Base-by-base conservation (phyloP, 2,797 vertebrate species). In the Urosaurus nigricauda region DNA sequence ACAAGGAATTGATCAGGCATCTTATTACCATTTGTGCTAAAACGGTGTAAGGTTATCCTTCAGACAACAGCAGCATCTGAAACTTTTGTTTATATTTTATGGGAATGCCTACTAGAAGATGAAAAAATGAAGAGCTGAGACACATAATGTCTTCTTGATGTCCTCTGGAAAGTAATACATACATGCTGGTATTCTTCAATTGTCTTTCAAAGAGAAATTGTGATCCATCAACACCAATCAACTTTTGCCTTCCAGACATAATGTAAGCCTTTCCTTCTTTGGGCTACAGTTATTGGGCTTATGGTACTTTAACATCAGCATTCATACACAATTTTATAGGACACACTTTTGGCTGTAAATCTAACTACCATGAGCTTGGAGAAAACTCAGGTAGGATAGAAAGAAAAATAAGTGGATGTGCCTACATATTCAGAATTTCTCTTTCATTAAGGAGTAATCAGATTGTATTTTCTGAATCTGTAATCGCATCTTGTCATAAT, bases 1-100 rank as follows among this genome's bases (percentile, higher is more conserved):
- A 8, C 86, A 87, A 63, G 82, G 63, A 58, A 88, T 78, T 56
- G 84, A 79, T 86, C 8, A 43, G 85, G 63, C 32, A 75, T 86
- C 56, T 51, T n/a, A 75, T 82, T 83, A 16, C 26, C 70, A 37
- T 83, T 83, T 71, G 47, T 83, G 60, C 88, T 0, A 1, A 32
- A 21, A 0, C 0, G 70, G 32, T n/a, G 51, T 26, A 3, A 11
- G 29, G 40, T 24, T 89, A 65, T 90, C 89, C 81, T 90, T 68
- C 58, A 37, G 40, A 73, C 4, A 13, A 74, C 87, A 79, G 32
- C 19, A 26, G 32, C 80, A 47, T 60, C 43, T 81, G 43, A 63
- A 86, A 78, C 84, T 85, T 88, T 86, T 79, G 51, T 68, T n/a
- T 80, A 37, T 0, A 4, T 37, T 89, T 89, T 60, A 87, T 2